A percentile compares a stretch with the other conserved stretches of the same genome.
phyloP scores from a whole-genome alignment of 2,113 vertebrate species.

The Limnothrissa miodon region DNA sequence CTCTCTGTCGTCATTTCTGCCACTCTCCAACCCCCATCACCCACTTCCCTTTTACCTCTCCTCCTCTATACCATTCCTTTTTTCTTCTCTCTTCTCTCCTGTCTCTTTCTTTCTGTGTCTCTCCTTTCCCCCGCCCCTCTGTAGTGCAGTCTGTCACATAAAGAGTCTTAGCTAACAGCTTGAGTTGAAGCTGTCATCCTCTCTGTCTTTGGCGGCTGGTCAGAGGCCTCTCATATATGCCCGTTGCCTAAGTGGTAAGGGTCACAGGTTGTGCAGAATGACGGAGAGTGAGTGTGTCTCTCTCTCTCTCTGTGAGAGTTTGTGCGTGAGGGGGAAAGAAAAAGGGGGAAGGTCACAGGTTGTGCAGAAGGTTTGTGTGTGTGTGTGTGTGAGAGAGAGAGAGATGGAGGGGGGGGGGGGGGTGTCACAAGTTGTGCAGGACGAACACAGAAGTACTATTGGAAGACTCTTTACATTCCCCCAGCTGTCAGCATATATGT shows the following conservation, averaged over 20 bases:
- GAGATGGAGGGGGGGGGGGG: too few species aligned
- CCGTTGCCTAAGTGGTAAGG: neutral
- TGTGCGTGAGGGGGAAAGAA: too few species aligned
- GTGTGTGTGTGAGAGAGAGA: too few species aligned
- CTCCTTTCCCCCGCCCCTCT: neutral
- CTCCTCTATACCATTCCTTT: neutral
- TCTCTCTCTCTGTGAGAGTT: neutral
- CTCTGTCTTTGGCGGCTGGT: neutral
- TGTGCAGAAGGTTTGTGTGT: too few species aligned
- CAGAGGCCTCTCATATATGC: neutral
- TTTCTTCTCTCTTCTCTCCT: neutral
- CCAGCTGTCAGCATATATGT: too few species aligned
- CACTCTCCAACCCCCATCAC: neutral
- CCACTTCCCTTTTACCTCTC: neutral
- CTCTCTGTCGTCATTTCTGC: neutral
- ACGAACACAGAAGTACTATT: neutral
- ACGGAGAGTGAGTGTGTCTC: neutral
- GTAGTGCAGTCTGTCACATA: neutral
- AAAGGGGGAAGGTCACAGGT: too few species aligned
- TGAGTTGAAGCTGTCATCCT: neutral
- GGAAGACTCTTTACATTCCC: neutral
- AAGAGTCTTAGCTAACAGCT: constrained; percentile 13
- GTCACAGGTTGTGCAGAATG: neutral
- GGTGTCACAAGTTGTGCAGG: too few species aligned
- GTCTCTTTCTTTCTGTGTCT: neutral